Percentiles rank a stretch among this genome's conserved stretches.
Evolutionary conservation across 1,140 invertebrate genomes (phyloP).

Genomic region (Ooceraea biroi): DNA sequence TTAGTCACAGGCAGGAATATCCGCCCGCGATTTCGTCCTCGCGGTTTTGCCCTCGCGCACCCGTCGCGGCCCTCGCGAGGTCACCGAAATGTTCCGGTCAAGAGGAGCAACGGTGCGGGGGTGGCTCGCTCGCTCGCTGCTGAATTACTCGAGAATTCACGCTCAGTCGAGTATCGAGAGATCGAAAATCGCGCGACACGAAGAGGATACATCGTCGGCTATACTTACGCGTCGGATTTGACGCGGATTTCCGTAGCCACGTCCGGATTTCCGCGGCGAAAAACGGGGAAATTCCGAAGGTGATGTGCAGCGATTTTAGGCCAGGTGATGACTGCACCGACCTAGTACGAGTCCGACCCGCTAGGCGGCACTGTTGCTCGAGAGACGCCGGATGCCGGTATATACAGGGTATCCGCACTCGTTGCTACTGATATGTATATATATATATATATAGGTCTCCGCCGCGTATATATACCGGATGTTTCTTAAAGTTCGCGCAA

Average conservation of each 20-base stretch:
- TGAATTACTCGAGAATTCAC: background rate
- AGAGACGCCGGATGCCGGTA: conserved; percentile 9
- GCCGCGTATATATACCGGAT: background rate
- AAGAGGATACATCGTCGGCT: background rate
- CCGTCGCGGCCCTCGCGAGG: background rate
- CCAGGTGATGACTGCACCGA: conserved; percentile 77
- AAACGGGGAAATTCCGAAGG: conserved; percentile 53
- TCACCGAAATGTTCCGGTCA: background rate
- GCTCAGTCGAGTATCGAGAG: conserved; percentile 60
- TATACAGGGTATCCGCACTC: conserved; percentile 1
- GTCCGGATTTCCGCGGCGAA: background rate
- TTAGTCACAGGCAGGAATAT: background rate
- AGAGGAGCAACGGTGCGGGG: no score
- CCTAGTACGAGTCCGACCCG: conserved; percentile 77
- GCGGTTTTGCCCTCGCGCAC: background rate
- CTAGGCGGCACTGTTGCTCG: conserved; percentile 77
- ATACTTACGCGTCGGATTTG: conserved; percentile 68
- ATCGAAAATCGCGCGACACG: background rate
- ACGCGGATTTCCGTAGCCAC: background rate
- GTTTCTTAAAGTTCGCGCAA: conserved; percentile 4
- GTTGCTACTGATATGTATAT: background rate
- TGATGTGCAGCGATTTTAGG: conserved; percentile 77
- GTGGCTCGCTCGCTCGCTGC: background rate
- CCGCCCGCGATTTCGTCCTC: background rate
- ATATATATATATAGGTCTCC: conserved; percentile 10